Evolutionary conservation across 2,888 invertebrate genomes (phyloP), one percentile per base, ranked within the genome.

Genomic region (Aelia acuminata): DNA sequence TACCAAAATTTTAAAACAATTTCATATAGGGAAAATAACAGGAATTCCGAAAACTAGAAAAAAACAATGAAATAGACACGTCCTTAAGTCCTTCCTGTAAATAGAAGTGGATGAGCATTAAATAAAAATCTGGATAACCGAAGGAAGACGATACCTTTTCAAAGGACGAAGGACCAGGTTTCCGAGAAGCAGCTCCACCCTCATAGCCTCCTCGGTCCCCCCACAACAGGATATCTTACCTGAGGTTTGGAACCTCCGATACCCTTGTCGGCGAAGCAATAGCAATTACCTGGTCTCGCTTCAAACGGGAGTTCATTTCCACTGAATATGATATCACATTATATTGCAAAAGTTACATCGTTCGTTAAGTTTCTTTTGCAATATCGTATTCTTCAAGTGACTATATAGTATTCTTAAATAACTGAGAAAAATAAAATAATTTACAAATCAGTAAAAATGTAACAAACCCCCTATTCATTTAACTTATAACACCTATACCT

Each of bases 111-210:
- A 11, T 10, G 26, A 15, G 18, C 4, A 49, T 26, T 10, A 26
- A 7, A 26, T 26, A 2, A 57, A 26, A 13, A 35, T 8, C 31
- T 35, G 31, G 18, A 57, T 18, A 70, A 35, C 63, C 31, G 20
- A 35, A 70, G 63, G 7, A 70, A 70, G 35, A 35, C 35, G 63
- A 70, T 70, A 70, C n/a, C 31, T 35, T 70, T 70, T 70, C 63
- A 70, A 70, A 70, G 35, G 13, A 26, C 1, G 18, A 18, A 31
- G 31, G 31, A 70, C 31, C 13, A 1, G 22, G 26, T 13, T 57
- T 20, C 35, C 1, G 31, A 70, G 63, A 35, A 5, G 35, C 18
- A 7, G 63, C 26, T 7, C 53, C 1, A 50, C 7, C 1, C 57
- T 57, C 26, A 57, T 15, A 57, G 57, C 13, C 26, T 15, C 57